phyloP scores from a whole-genome alignment of 2,797 vertebrate genomes.

The Scolopax rusticola region DNA sequence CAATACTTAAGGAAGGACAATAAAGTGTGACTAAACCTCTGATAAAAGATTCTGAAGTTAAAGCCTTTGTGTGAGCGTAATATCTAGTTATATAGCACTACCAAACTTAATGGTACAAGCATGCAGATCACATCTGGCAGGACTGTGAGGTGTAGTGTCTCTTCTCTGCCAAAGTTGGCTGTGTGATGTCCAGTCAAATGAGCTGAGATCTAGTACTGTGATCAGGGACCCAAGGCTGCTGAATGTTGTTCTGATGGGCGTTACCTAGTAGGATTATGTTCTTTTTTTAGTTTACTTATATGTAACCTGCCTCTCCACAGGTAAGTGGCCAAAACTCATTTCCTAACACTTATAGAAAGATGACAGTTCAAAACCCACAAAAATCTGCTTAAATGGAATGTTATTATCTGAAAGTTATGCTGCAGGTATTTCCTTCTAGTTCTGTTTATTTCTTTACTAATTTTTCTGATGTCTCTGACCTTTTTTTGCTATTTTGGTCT shows the following conservation, averaged over 20 bases:
- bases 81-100: neutral
- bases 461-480: neutral
- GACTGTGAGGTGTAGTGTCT: neutral
- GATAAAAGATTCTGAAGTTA: neutral
- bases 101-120: neutral
- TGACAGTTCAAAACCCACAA: neutral
- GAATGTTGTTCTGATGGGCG: neutral
- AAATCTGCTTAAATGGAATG: neutral
- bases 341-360: neutral
- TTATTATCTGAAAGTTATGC: neutral
- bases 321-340: neutral
- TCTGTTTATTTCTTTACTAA: neutral
- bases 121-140: neutral
- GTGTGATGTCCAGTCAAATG: neutral
- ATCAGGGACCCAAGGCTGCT: neutral
- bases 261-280: neutral
- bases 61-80: neutral
- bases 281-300: neutral
- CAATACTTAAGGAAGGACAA: neutral
- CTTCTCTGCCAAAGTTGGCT: neutral
- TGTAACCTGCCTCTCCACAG: neutral
- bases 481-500: neutral
- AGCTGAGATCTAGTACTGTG: neutral
- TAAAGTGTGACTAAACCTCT: neutral
- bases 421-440: neutral